Base-by-base conservation (phyloP, 2,888 invertebrate genomes). In the Ectemnius lituratus region DNA sequence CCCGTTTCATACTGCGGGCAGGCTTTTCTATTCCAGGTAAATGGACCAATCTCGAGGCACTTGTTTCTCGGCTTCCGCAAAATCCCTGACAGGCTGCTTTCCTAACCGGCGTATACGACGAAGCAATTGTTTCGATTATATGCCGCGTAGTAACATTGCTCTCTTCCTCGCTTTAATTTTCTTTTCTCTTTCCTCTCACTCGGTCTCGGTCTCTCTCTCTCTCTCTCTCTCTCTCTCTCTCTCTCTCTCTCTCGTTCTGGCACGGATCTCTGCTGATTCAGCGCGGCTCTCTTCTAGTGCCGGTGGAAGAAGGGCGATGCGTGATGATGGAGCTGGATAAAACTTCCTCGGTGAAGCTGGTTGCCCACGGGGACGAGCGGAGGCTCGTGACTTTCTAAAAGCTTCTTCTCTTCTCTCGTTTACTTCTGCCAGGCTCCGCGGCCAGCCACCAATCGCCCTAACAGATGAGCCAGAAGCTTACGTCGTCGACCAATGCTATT, bases 401-500 rank as follows among this genome's bases (percentile, higher is more conserved):
- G 52, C 52, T 52, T 16, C 16, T 52, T 52, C 52, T 13, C 52
- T 52, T 52, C 52, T 13, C 52, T 52, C 52, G 52, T 14, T 52
- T 52, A 52, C n/a, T 52, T 16, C 4, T 52, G 4, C 4, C 16
- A 52, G 52, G 8, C 52, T 52, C 52, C n/a, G 52, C 37, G 37
- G 37, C 37, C 37, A 11, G 37, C 37, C 37, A 23, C 14, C 46
- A 47, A 18, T 27, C 47, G 23, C n/a, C 46, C 4, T 49, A 23
- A 37, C 11, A 46, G 3, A 58, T 28, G 47, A 27, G 14, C 11
- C 20, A 11, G 1, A 13, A 68, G 65, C 57, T 65, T 47, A 52
- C 58, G 65, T 18, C 37, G 13, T 23, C 71, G 47, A 58, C 57
- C 66, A 71, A 66, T 23, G 23, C 64, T 49, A 18, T 65, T 47